A percentile compares a stretch with the other conserved stretches of the same genome.
phyloP scores from a whole-genome alignment of 2,797 vertebrate genomes.

The Peromyscus nudipes region DNA sequence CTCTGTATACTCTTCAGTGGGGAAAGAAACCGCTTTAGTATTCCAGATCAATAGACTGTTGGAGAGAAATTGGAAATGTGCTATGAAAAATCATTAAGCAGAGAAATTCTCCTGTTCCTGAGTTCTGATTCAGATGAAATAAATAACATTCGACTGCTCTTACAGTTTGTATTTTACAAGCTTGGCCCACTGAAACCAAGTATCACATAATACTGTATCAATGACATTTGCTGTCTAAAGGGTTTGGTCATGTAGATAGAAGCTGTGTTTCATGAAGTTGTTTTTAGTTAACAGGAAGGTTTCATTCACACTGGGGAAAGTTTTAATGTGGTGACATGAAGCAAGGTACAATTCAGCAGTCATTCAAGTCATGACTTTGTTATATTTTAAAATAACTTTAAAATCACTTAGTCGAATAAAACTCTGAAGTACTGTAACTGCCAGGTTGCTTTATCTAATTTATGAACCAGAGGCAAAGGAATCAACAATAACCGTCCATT shows the following conservation, averaged over 20 bases:
- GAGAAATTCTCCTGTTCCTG: conserved; percentile 42
- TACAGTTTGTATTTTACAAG: conserved; percentile 60
- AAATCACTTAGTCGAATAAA: conserved; percentile 86
- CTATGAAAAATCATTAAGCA: conserved; percentile 75
- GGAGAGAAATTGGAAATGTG: conserved; percentile 64
- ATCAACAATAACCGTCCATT: conserved; percentile 86
- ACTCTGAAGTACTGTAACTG: conserved; percentile 84
- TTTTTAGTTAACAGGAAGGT: conserved; percentile 65
- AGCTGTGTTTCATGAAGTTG: conserved; percentile 54
- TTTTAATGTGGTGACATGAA: background rate
- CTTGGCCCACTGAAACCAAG: conserved; percentile 32
- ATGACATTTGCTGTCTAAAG: conserved; percentile 48
- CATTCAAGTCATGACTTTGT: conserved; percentile 80
- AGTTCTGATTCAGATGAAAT: conserved; percentile 70
- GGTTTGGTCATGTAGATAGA: conserved; percentile 35
- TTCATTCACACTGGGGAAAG: conserved; percentile 52
- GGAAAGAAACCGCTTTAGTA: conserved; percentile 17
- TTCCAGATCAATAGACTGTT: conserved; percentile 75
- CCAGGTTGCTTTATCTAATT: conserved; percentile 87
- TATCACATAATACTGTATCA: conserved; percentile 62
- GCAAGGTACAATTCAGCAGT: conserved; percentile 70
- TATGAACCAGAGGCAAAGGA: conserved; percentile 84
- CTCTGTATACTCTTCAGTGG: conserved; percentile 66
- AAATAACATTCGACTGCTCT: conserved; percentile 71
- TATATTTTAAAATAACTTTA: conserved; percentile 85